Conservation (phyloP, 2,888 invertebrate species). For the Tetramorium bicarinatum region DNA sequence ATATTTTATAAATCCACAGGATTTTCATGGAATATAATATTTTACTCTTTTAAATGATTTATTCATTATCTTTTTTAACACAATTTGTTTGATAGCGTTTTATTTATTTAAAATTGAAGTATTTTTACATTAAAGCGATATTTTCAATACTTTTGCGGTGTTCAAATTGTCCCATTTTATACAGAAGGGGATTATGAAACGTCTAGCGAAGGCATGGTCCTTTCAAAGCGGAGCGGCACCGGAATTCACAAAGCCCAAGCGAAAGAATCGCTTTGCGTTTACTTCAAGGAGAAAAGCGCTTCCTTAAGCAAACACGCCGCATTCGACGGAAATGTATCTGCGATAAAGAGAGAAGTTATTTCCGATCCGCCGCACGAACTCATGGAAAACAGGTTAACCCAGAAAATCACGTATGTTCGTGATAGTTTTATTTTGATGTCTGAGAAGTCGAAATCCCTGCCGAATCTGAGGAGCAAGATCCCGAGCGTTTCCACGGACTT, state of each 20-base stretch:
- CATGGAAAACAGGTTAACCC: constrained; percentile 23
- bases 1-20: background rate
- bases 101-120: background rate
- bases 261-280: constrained; percentile 33
- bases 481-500: background rate
- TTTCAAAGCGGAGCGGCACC: constrained; percentile 16
- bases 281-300: constrained; percentile 19
- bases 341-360: constrained; percentile 29
- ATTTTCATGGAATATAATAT: constrained; percentile 27
- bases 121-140: background rate
- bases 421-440: background rate
- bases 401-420: background rate
- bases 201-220: constrained; percentile 74
- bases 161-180: background rate
- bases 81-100: background rate
- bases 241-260: constrained; percentile 4
- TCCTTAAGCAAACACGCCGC: constrained; percentile 31
- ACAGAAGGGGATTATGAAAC: constrained; percentile 77
- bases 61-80: background rate
- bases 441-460: constrained; percentile 69
- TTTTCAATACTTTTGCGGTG: background rate
- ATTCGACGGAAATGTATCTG: background rate
- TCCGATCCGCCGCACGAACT: background rate
- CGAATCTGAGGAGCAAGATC: constrained; percentile 56
- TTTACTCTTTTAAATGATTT: background rate